phyloP scores from a whole-genome alignment of 2,113 vertebrate genomes.

The Cnemophilus loriae region DNA sequence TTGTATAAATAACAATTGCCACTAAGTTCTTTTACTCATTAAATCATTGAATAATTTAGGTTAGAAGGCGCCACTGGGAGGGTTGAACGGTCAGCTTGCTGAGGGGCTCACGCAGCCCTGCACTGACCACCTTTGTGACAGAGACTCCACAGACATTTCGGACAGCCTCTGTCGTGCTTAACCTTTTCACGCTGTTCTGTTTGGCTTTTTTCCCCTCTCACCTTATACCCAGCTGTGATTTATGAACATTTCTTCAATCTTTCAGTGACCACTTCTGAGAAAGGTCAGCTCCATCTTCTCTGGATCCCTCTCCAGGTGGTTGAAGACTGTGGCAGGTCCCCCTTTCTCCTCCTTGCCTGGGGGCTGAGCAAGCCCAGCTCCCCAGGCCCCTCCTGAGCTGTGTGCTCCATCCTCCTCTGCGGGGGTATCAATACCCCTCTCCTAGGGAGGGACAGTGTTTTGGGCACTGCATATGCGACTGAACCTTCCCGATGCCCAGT shows the following conservation, averaged over 20 bases:
- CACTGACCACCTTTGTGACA: neutral
- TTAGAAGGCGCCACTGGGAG: neutral
- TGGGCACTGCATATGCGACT: accelerated
- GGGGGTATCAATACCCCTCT: accelerated
- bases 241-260: neutral
- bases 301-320: accelerated
- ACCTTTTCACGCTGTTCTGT: neutral
- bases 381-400: neutral
- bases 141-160: neutral
- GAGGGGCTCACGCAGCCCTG: neutral
- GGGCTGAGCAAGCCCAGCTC: neutral
- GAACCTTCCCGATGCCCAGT: neutral
- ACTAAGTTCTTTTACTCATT: neutral
- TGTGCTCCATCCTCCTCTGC: neutral
- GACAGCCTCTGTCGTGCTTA: neutral
- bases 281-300: neutral
- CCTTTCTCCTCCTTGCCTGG: neutral
- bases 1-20: neutral
- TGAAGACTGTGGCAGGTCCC: accelerated
- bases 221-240: neutral
- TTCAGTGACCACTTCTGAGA: neutral
- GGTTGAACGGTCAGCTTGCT: neutral
- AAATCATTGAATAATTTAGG: neutral
- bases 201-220: neutral
- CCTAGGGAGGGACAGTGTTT: neutral